A percentile compares a stretch with the other conserved stretches of the same genome.
These are phyloP conservation scores for Sturmia bella DNA, from an alignment of 2,888 invertebrate species.

Conservation along the genomic window DNA sequence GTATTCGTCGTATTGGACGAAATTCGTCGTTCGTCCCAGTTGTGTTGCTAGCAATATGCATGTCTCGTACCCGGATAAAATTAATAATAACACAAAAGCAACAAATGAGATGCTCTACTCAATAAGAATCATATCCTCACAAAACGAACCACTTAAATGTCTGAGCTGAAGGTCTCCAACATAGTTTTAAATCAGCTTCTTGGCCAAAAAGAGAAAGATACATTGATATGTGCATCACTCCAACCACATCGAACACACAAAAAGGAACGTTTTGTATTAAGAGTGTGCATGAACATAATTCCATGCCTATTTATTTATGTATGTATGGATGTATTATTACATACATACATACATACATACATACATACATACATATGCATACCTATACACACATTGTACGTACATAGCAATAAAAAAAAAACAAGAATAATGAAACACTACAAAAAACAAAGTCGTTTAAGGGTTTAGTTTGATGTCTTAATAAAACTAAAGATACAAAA, in stretches of 20 bases:
- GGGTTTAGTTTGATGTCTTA: slow-evolving; percentile 52
- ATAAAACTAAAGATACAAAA: slow-evolving; percentile 50
- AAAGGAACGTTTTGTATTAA: too few species aligned
- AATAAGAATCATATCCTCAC: not conserved
- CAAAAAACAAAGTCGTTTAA: slow-evolving; percentile 35
- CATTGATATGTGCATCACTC: slow-evolving; percentile 14
- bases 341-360: not conserved
- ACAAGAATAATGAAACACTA: not conserved
- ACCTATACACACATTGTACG: not conserved
- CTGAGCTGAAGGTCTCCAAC: too few species aligned
- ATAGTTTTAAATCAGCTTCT: not conserved
- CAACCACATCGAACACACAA: slow-evolving; percentile 29
- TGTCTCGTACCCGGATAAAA: too few species aligned
- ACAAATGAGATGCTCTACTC: not conserved
- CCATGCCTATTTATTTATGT: too few species aligned
- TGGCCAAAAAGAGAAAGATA: slow-evolving; percentile 23
- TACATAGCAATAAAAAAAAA: slow-evolving; percentile 2
- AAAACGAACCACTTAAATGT: not conserved
- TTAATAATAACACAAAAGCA: not conserved
- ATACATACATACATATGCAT: not conserved
- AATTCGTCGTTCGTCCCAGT: too few species aligned
- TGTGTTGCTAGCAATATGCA: too few species aligned
- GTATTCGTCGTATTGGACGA: too few species aligned
- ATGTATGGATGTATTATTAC: too few species aligned
- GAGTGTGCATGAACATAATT: too few species aligned